Conservation (phyloP, 2,888 invertebrate genomes). For the Drosophila kuntzei region DNA sequence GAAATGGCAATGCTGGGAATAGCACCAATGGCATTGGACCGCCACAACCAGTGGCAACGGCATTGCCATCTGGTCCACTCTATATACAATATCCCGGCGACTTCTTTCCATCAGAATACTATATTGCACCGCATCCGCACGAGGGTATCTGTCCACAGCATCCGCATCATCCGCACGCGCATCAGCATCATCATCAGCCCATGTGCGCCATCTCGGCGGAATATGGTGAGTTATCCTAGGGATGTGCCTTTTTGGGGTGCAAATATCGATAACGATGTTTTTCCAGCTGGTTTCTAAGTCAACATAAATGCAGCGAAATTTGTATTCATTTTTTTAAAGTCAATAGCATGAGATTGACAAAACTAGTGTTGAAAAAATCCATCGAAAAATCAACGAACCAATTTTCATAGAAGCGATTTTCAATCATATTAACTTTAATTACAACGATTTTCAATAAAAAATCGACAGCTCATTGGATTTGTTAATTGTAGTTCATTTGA, state of each 20-base stretch:
- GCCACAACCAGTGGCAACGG: slow-evolving; percentile 63
- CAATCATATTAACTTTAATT: too few species aligned
- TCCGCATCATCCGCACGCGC: slow-evolving; percentile 77
- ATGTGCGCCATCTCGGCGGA: slow-evolving; percentile 91
- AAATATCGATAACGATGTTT: background rate
- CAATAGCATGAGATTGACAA: too few species aligned
- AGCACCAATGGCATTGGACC: slow-evolving; percentile 77
- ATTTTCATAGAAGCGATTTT: too few species aligned
- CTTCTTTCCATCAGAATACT: slow-evolving; percentile 85
- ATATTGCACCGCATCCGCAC: slow-evolving; percentile 85
- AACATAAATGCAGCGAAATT: too few species aligned
- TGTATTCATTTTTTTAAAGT: too few species aligned
- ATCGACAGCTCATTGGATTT: too few species aligned
- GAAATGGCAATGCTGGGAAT: slow-evolving; percentile 54
- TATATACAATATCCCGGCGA: slow-evolving; percentile 85
- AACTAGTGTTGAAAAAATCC: too few species aligned
- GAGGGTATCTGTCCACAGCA: slow-evolving; percentile 88
- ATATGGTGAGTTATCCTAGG: slow-evolving; percentile 88
- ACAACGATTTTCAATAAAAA: too few species aligned
- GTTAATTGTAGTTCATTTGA: too few species aligned
- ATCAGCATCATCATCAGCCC: slow-evolving; percentile 87
- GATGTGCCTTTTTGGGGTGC: background rate
- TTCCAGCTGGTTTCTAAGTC: too few species aligned
- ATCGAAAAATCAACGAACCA: too few species aligned
- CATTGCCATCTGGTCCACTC: slow-evolving; percentile 80